A percentile compares a stretch with the other conserved stretches of the same genome.
These are phyloP conservation scores for Acrocephalus kingi DNA, from an alignment of 2,113 vertebrate species.

Conservation along the genomic window DNA sequence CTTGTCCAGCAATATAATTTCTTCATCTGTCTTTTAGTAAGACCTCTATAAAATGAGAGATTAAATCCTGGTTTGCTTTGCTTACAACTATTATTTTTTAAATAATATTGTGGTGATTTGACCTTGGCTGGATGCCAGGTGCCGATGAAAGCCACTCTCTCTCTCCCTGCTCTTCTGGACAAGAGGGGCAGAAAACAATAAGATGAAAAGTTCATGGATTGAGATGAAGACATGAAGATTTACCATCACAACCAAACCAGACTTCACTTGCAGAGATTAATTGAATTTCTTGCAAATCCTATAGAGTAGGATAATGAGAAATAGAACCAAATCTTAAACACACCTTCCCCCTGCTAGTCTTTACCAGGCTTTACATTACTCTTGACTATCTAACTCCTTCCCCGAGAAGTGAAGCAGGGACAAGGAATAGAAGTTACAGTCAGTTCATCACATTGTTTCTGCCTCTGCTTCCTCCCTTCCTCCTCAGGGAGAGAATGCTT, in stretches of 20 bases:
- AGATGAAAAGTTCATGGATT: neutral
- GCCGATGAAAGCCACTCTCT: neutral
- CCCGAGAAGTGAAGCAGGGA: neutral
- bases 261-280: neutral
- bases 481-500: neutral
- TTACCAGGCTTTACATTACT: neutral
- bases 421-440: neutral
- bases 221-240: neutral
- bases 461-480: neutral
- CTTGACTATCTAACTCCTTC: neutral
- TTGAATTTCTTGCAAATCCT: neutral
- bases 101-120: neutral
- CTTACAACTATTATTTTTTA: neutral
- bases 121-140: neutral
- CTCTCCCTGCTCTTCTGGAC: neutral
- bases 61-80: neutral
- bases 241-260: neutral
- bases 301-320: neutral
- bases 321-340: neutral
- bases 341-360: neutral
- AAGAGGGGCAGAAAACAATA: neutral
- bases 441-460: neutral
- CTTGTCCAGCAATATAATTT: neutral
- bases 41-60: neutral
- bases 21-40: neutral